These are phyloP conservation scores for Oxyura jamaicensis DNA, from an alignment of 2,113 vertebrate genomes.

Conservation along the genomic window DNA sequence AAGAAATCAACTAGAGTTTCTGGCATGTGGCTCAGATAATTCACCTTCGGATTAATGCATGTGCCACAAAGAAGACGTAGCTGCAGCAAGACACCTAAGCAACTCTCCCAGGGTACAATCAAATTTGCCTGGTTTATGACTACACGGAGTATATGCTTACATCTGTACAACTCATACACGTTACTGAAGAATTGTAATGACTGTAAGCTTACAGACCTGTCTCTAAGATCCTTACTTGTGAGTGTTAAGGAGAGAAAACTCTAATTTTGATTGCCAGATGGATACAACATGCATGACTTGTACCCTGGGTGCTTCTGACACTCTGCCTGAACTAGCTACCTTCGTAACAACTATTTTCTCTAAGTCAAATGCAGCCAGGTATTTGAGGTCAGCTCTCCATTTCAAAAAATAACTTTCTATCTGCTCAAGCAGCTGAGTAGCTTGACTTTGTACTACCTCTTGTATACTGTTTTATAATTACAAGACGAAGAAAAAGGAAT, in stretches of 20 bases:
- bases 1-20: neutral
- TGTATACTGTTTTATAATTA: neutral
- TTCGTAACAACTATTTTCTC: neutral
- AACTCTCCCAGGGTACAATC: neutral
- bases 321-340: neutral
- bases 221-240: neutral
- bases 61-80: neutral
- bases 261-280: neutral
- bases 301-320: neutral
- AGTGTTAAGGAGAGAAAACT: neutral
- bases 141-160: neutral
- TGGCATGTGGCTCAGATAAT: neutral
- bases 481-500: neutral
- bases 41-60: neutral
- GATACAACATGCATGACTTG: neutral
- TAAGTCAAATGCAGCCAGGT: neutral
- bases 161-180: neutral
- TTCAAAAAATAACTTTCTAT: neutral
- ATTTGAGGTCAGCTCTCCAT: neutral
- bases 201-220: neutral
- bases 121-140: constrained; percentile 11
- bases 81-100: neutral
- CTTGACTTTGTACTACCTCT: neutral
- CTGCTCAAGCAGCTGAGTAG: neutral
- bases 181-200: neutral